A percentile compares a stretch with the other conserved stretches of the same genome.
Conservation (phyloP, 2,888 invertebrate genomes). For the Leuctra nigra region DNA sequence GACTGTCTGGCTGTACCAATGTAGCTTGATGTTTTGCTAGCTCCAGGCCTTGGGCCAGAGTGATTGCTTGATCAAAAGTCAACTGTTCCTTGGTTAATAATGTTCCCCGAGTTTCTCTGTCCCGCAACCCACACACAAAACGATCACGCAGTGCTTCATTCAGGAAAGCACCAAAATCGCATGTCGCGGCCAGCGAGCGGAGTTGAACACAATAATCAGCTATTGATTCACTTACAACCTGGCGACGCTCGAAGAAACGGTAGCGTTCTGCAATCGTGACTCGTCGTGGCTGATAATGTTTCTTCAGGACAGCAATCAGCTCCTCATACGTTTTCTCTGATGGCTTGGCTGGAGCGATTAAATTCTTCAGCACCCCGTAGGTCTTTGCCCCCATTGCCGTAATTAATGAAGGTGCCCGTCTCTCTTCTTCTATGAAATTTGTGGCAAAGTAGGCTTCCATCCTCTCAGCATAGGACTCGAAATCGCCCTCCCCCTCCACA, state of each 20-base stretch:
- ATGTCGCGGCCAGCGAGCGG: constrained; percentile 29
- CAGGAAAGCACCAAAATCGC: constrained; percentile 31
- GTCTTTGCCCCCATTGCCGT: constrained; percentile 31
- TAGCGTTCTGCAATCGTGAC: constrained; percentile 32
- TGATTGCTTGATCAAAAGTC: constrained; percentile 26
- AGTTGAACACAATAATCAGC: constrained; percentile 29
- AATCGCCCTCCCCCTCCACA: too few species aligned
- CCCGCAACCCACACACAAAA: constrained; percentile 31
- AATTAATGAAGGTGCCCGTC: constrained; percentile 30
- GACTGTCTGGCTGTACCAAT: neutral
- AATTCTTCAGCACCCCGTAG: constrained; percentile 25
- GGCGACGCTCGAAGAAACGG: constrained; percentile 31
- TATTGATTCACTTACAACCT: constrained; percentile 26
- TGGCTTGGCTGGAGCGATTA: constrained; percentile 24
- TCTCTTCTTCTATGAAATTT: constrained; percentile 28
- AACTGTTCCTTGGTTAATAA: constrained; percentile 29
- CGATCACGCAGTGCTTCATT: constrained; percentile 30
- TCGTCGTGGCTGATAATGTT: constrained; percentile 29
- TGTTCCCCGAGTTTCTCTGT: constrained; percentile 26
- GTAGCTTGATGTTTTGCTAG: constrained; percentile 19
- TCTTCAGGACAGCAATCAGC: constrained; percentile 25
- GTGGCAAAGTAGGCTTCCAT: constrained; percentile 30
- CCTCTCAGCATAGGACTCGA: constrained; percentile 30
- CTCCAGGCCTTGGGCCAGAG: constrained; percentile 25
- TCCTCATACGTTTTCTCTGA: constrained; percentile 26